phyloP scores from a whole-genome alignment of 2,797 vertebrate genomes.

The Bovichtus diacanthus region DNA sequence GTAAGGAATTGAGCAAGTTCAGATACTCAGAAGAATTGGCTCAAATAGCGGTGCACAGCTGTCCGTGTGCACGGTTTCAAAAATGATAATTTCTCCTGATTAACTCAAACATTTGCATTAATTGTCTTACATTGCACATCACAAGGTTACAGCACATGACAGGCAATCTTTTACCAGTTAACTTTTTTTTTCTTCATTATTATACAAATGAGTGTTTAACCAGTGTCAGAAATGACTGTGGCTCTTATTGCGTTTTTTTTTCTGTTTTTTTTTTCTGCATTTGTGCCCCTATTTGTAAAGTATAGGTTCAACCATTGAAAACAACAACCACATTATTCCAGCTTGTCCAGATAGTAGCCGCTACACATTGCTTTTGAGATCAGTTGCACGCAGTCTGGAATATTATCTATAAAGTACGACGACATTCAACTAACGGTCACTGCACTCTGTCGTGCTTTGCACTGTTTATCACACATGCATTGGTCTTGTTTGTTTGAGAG shows the following conservation, averaged over 20 bases:
- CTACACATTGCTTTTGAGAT: slow-evolving; percentile 16
- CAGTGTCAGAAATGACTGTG: neutral
- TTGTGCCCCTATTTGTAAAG: neutral
- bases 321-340: slow-evolving; percentile 17
- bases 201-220: neutral
- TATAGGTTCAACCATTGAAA: slow-evolving; percentile 4
- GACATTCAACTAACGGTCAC: slow-evolving; percentile 24
- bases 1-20: slow-evolving; percentile 51
- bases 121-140: slow-evolving; percentile 38
- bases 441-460: neutral
- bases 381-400: slow-evolving; percentile 4
- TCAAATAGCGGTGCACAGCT: slow-evolving; percentile 50
- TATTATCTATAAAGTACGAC: neutral
- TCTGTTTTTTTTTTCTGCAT: neutral
- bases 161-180: slow-evolving; percentile 2
- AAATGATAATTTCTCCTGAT: slow-evolving; percentile 41
- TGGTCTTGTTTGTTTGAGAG: slow-evolving; percentile 10
- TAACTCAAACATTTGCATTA: slow-evolving; percentile 38
- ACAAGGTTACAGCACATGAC: slow-evolving; percentile 21
- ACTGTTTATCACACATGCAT: neutral
- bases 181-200: neutral
- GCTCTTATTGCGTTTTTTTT: neutral
- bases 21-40: slow-evolving; percentile 35
- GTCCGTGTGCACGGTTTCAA: slow-evolving; percentile 31
- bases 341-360: slow-evolving; percentile 1